phyloP scores from a whole-genome alignment of 2,113 vertebrate genomes.

The Heterocephalus glaber region DNA sequence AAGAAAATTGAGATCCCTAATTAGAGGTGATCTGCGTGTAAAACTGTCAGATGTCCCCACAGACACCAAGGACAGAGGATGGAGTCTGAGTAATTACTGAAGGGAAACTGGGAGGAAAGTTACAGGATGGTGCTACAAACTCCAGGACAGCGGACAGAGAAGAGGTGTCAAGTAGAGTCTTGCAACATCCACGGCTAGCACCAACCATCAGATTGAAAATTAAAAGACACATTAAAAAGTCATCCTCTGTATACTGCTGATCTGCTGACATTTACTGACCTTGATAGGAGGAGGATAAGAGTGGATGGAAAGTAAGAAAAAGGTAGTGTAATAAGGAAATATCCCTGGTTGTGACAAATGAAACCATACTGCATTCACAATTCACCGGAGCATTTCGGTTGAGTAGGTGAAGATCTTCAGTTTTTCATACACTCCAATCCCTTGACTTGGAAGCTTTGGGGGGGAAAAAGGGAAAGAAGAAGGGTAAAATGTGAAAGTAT shows the following conservation, averaged over 20 bases:
- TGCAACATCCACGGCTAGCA: neutral
- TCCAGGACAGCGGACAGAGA: neutral
- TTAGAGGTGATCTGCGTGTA: slow-evolving; percentile 14
- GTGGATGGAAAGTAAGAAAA: neutral
- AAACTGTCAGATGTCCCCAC: slow-evolving; percentile 22
- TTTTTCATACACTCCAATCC: neutral
- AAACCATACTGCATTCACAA: neutral
- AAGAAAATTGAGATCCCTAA: slow-evolving; percentile 59
- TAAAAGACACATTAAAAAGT: neutral
- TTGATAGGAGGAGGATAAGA: neutral
- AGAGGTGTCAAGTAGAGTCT: neutral
- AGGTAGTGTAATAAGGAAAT: neutral
- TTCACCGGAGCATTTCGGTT: neutral
- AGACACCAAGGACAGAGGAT: slow-evolving; percentile 41
- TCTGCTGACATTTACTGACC: neutral
- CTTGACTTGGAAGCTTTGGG: neutral
- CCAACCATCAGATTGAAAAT: neutral
- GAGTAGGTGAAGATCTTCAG: neutral
- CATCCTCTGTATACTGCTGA: neutral
- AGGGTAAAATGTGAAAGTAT: neutral
- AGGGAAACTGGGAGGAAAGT: neutral
- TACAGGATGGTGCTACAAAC: neutral
- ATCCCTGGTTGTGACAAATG: neutral
- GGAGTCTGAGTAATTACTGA: slow-evolving; percentile 27
- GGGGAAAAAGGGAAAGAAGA: neutral